Conservation (phyloP, 2,113 vertebrate genomes). For the Caretta caretta region DNA sequence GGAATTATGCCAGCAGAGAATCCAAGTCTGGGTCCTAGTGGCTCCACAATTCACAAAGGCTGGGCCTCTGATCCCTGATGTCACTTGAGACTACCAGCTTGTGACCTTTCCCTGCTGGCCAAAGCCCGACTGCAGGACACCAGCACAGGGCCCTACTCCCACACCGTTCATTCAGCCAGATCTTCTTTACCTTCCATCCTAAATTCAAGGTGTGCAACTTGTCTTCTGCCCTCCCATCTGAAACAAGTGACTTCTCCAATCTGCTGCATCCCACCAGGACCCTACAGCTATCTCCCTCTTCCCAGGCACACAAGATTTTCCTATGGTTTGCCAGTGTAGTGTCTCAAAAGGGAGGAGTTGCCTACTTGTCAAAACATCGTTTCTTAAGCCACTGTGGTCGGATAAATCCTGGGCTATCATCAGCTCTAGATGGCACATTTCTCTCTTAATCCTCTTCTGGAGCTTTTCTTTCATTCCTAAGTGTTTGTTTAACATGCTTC, state of each 20-base stretch:
- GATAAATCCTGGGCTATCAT: not conserved
- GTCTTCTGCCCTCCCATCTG: not conserved
- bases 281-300: not conserved
- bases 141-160: no score
- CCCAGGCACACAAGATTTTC: rapidly evolving
- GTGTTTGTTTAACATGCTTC: not conserved
- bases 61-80: not conserved
- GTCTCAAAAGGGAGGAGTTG: not conserved
- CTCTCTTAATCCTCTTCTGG: not conserved
- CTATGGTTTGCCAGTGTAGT: no score
- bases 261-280: not conserved
- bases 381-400: not conserved
- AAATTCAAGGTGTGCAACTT: rapidly evolving
- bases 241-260: not conserved
- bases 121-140: no score
- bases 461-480: not conserved
- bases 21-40: not conserved
- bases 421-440: not conserved
- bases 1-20: not conserved
- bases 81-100: no score
- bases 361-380: not conserved
- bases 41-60: not conserved
- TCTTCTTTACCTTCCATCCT: not conserved
- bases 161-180: not conserved
- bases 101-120: no score